Percentiles rank a stretch among this genome's conserved stretches.
phyloP scores from a whole-genome alignment of 2,888 invertebrate species.

The Thumatha senex region DNA sequence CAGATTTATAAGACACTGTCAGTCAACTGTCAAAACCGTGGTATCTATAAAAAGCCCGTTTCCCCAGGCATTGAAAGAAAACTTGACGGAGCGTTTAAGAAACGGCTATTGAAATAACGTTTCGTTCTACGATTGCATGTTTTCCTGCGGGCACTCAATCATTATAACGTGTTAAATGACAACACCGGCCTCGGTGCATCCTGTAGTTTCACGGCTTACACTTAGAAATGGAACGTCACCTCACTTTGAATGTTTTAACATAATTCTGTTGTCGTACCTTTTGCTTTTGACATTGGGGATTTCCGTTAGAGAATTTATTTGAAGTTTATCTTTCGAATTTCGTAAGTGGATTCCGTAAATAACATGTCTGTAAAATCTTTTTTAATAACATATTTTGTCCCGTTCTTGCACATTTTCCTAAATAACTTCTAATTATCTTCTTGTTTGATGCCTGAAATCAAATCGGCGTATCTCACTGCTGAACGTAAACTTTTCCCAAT shows the following conservation, averaged over 20 bases:
- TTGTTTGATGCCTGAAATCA: too few relatives aligned
- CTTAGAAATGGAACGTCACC: constrained; percentile 7
- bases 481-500: too few relatives aligned
- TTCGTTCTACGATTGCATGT: constrained; percentile 27
- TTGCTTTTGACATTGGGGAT: constrained; percentile 10
- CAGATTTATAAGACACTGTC: too few relatives aligned
- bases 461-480: too few relatives aligned
- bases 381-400: background rate
- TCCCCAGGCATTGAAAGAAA: too few relatives aligned
- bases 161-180: constrained; percentile 22
- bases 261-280: constrained; percentile 1
- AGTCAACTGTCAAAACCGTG: too few relatives aligned
- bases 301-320: constrained; percentile 9
- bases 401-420: background rate
- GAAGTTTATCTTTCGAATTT: constrained; percentile 11
- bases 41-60: too few relatives aligned
- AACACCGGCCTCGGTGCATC: constrained; percentile 30
- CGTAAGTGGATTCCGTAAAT: constrained; percentile 7
- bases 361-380: too few relatives aligned
- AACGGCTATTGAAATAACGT: constrained; percentile 28
- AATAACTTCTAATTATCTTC: too few relatives aligned
- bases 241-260: constrained; percentile 4
- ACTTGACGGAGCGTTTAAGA: background rate
- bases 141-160: constrained; percentile 30
- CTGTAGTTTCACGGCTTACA: constrained; percentile 29